Conservation (phyloP, 2,797 vertebrate species). For the Hafferia zeledoni region DNA sequence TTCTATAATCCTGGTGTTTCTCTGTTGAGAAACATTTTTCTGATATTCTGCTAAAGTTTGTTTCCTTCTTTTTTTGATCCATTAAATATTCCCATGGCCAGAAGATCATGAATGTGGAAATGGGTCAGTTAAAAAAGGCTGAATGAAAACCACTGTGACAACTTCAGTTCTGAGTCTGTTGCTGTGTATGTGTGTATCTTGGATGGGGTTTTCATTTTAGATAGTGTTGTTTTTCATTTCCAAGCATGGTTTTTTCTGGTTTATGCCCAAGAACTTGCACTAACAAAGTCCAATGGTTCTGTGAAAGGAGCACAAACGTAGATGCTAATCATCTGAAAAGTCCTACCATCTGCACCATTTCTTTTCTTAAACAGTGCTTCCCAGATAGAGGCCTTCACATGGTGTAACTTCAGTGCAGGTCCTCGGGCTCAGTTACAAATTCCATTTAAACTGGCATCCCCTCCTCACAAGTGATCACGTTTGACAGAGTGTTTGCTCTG, state of each 20-base stretch:
- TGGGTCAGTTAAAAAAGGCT: neutral
- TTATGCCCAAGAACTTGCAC: neutral
- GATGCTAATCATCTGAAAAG: neutral
- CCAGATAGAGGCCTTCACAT: neutral
- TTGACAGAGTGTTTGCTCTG: neutral
- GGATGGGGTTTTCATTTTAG: neutral
- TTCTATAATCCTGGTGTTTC: neutral
- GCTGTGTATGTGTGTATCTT: neutral
- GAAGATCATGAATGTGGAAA: neutral
- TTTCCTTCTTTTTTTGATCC: neutral
- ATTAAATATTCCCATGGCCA: neutral
- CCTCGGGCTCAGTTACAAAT: neutral
- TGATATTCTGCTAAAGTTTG: neutral
- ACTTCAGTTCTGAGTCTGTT: neutral
- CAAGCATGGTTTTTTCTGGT: conserved; percentile 22
- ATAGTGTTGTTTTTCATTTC: neutral
- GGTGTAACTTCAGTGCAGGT: neutral
- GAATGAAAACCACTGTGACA: conserved; percentile 20
- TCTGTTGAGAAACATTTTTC: neutral
- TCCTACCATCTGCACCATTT: neutral
- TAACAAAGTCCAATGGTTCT: neutral
- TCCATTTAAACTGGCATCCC: neutral
- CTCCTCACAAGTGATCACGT: neutral
- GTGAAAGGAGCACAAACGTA: neutral
- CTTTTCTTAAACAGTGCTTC: neutral